phyloP scores from a whole-genome alignment of 2,113 vertebrate genomes.

The Glaucomys volans region DNA sequence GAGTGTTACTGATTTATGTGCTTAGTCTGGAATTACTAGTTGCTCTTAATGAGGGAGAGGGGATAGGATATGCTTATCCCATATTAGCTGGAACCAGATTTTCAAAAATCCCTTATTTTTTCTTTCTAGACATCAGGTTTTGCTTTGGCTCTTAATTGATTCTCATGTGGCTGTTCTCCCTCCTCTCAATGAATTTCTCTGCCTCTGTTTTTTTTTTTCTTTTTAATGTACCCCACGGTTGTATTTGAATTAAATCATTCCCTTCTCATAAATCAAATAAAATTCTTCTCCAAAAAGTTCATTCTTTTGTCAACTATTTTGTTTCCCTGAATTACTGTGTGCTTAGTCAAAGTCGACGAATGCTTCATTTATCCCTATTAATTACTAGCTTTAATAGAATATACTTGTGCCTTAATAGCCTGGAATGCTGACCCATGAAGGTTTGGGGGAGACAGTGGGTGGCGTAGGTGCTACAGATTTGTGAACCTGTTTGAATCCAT shows the following conservation, averaged over 20 bases:
- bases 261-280: not conserved
- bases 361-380: not conserved
- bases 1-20: not conserved
- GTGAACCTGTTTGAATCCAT: not conserved
- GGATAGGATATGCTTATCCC: not conserved
- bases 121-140: not conserved
- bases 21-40: not conserved
- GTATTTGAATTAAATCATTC: not conserved
- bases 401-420: not conserved
- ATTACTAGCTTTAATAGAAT: not conserved
- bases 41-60: not conserved
- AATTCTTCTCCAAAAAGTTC: not conserved
- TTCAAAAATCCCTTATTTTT: not conserved
- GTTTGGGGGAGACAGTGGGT: no score
- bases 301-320: not conserved
- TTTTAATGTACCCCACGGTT: not conserved
- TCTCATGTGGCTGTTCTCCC: not conserved
- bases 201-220: not conserved
- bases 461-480: not conserved
- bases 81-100: not conserved
- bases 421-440: not conserved
- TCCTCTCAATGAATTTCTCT: not conserved
- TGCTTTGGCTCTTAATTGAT: not conserved
- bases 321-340: not conserved
- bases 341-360: not conserved